A percentile compares a stretch with the other conserved stretches of the same genome.
These are phyloP conservation scores for Lates japonicus DNA, from an alignment of 2,797 vertebrate species.

Conservation along the genomic window DNA sequence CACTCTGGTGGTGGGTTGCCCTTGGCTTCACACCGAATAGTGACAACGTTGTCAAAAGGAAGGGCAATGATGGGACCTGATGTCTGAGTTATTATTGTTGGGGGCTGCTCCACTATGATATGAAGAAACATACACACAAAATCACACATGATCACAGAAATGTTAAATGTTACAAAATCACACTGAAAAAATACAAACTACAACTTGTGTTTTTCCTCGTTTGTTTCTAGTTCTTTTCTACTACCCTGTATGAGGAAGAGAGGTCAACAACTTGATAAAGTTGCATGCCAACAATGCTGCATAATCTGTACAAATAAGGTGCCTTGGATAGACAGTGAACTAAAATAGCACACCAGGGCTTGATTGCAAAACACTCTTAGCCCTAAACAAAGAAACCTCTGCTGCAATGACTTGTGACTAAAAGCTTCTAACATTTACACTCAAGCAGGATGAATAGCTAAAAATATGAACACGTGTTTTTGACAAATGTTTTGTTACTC, in stretches of 20 bases:
- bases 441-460: background rate
- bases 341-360: conserved; percentile 36
- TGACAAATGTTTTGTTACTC: background rate
- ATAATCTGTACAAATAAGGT: conserved; percentile 33
- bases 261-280: conserved; percentile 4
- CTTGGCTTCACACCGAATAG: conserved; percentile 91
- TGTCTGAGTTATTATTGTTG: conserved; percentile 90
- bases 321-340: conserved; percentile 8
- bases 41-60: conserved; percentile 89
- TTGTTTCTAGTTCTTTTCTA: background rate
- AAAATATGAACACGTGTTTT: background rate
- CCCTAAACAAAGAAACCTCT: conserved; percentile 44
- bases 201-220: background rate
- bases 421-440: conserved; percentile 21
- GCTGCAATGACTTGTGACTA: conserved; percentile 1
- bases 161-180: background rate
- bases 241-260: background rate
- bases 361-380: conserved; percentile 16
- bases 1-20: conserved; percentile 94
- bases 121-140: conserved; percentile 36
- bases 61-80: conserved; percentile 87
- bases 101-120: conserved; percentile 91
- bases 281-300: conserved; percentile 1
- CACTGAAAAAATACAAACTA: background rate
- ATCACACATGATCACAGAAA: background rate